Evolutionary conservation across 2,797 vertebrate genomes (phyloP).

Genomic region (Euthynnus affinis): DNA sequence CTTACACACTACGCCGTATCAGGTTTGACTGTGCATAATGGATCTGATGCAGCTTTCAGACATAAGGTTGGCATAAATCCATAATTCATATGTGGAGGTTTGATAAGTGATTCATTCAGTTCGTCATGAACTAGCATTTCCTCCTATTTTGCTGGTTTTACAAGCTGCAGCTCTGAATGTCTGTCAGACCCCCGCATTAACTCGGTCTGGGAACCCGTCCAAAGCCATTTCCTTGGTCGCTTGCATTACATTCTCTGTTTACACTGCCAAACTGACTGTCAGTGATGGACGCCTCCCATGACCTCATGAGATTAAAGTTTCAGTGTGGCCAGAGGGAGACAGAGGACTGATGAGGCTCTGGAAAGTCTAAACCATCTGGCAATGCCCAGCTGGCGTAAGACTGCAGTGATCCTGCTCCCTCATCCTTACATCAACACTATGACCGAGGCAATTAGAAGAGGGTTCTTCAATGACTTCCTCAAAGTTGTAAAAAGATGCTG

Average conservation of each 20-base stretch:
- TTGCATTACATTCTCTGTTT: constrained; percentile 48
- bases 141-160: constrained; percentile 40
- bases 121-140: constrained; percentile 15
- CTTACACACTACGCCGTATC: not conserved
- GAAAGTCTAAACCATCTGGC: constrained; percentile 36
- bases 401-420: constrained; percentile 12
- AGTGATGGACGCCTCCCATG: constrained; percentile 55
- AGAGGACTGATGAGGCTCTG: constrained; percentile 29
- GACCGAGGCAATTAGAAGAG: constrained; percentile 19
- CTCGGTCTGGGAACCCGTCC: constrained; percentile 60
- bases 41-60: constrained; percentile 30
- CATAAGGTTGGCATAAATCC: not conserved
- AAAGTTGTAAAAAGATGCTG: not conserved
- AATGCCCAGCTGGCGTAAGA: constrained; percentile 18
- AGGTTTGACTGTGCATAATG: constrained; percentile 5
- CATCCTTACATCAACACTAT: constrained; percentile 7
- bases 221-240: constrained; percentile 64
- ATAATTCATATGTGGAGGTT: constrained; percentile 18
- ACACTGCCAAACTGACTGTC: constrained; percentile 53
- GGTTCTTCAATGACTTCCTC: constrained; percentile 4
- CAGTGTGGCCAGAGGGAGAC: constrained; percentile 21
- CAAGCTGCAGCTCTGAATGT: constrained; percentile 22
- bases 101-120: constrained; percentile 27
- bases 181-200: constrained; percentile 42
- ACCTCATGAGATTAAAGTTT: constrained; percentile 60